Conservation (phyloP, 2,113 vertebrate genomes). For the Columba livia region DNA sequence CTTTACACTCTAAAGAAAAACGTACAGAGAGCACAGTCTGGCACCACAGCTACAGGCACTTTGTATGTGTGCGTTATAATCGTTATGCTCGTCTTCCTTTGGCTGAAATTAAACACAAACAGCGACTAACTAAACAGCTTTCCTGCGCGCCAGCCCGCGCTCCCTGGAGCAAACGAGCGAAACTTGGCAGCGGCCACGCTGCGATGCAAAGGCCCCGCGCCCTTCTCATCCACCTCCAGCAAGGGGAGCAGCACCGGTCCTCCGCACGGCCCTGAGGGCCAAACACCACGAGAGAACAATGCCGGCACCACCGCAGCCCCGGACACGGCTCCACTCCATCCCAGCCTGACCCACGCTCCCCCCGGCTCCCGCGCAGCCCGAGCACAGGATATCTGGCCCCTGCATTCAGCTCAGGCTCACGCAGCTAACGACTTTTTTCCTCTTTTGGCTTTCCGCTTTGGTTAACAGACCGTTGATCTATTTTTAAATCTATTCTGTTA, state of each 20-base stretch:
- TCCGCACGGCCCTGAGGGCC: background rate
- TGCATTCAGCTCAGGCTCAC: background rate
- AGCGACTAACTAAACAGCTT: background rate
- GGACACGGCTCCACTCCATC: background rate
- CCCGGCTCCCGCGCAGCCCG: background rate
- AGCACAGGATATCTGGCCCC: background rate
- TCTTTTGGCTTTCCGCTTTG: slow-evolving; percentile 22
- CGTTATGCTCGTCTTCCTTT: rapidly evolving
- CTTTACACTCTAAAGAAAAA: background rate
- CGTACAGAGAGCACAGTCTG: background rate
- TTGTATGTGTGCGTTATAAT: background rate
- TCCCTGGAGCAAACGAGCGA: background rate
- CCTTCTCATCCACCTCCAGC: background rate
- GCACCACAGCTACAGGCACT: background rate
- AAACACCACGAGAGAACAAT: background rate
- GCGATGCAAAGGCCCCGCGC: background rate
- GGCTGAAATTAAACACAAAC: background rate
- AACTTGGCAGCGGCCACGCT: background rate
- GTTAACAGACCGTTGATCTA: background rate
- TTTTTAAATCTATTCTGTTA: slow-evolving; percentile 45
- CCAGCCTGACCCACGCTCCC: background rate
- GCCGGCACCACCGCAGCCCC: background rate
- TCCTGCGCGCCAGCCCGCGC: background rate
- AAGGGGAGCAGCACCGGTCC: background rate
- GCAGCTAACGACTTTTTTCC: background rate